Evolutionary conservation across 2,797 vertebrate species (phyloP).

Genomic region (Eleutherodactylus coqui): DNA sequence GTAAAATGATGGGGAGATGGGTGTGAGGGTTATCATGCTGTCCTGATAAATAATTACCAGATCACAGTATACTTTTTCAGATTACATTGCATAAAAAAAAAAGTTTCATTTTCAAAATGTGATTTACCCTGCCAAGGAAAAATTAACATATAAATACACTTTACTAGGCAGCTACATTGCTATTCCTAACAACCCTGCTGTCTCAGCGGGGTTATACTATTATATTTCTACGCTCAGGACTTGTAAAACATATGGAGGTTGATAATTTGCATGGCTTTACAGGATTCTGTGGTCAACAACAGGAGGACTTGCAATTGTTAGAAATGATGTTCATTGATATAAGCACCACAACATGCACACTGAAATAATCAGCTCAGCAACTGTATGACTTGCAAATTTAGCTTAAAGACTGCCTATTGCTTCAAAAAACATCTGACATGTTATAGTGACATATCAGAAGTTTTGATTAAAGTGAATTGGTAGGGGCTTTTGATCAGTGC

Average conservation of each 20-base stretch:
- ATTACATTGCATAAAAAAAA: neutral
- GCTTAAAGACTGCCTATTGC: neutral
- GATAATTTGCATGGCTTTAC: slow-evolving; percentile 5
- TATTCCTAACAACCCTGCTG: neutral
- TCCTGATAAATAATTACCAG: neutral
- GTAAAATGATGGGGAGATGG: slow-evolving; percentile 22
- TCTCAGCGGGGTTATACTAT: slow-evolving; percentile 21
- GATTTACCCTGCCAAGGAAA: neutral
- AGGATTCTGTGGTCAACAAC: neutral
- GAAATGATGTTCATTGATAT: neutral
- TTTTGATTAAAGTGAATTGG: too few species aligned
- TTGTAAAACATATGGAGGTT: neutral
- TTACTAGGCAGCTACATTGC: neutral
- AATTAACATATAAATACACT: slow-evolving; percentile 10
- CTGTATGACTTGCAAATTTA: neutral
- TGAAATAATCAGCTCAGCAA: neutral
- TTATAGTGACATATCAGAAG: too few species aligned
- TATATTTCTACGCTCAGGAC: slow-evolving; percentile 3
- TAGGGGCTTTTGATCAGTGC: too few species aligned
- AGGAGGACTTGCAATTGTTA: neutral
- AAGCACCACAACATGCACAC: neutral
- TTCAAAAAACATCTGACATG: too few species aligned
- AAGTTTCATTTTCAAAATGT: neutral
- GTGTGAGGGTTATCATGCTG: neutral
- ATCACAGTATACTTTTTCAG: slow-evolving; percentile 1